These are phyloP conservation scores for Danio jaintianensis DNA, from an alignment of 2,797 vertebrate species.

Conservation along the genomic window DNA sequence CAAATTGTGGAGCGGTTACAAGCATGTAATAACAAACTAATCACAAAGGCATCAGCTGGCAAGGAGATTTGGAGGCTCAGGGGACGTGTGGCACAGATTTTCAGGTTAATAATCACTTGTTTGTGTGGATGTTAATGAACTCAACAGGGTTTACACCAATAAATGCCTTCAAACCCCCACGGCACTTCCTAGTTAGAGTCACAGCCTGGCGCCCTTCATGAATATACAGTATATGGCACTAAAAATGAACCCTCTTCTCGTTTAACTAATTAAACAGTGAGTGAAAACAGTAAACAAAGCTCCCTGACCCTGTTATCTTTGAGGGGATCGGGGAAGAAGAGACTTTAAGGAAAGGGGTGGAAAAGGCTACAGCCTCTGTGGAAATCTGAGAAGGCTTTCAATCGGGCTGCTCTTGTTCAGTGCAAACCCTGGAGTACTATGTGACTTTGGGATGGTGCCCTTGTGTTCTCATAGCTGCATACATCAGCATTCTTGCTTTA, in stretches of 20 bases:
- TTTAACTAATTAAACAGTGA: constrained; percentile 59
- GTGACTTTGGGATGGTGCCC: constrained; percentile 70
- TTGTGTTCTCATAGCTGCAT: constrained; percentile 48
- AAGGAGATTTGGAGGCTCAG: constrained; percentile 36
- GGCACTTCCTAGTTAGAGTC: constrained; percentile 49
- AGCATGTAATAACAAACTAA: constrained; percentile 39
- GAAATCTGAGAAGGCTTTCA: constrained; percentile 60
- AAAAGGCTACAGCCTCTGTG: constrained; percentile 62
- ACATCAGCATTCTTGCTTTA: constrained; percentile 23
- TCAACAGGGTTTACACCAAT: constrained; percentile 55
- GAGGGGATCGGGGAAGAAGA: constrained; percentile 32
- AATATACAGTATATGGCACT: constrained; percentile 57
- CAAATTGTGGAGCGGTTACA: constrained; percentile 16
- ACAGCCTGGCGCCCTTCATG: constrained; percentile 51
- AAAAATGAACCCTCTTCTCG: constrained; percentile 46
- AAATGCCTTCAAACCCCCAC: constrained; percentile 51
- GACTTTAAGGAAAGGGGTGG: constrained; percentile 45
- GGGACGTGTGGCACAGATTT: constrained; percentile 45
- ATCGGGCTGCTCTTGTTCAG: background rate
- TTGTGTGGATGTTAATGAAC: constrained; percentile 55
- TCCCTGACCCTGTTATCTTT: constrained; percentile 47
- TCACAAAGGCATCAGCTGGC: constrained; percentile 41
- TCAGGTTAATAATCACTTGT: constrained; percentile 61
- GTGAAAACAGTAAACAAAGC: constrained; percentile 63
- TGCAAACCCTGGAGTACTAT: constrained; percentile 54